Evolutionary conservation across 2,797 vertebrate species (phyloP).

Genomic region (Platalea minor): DNA sequence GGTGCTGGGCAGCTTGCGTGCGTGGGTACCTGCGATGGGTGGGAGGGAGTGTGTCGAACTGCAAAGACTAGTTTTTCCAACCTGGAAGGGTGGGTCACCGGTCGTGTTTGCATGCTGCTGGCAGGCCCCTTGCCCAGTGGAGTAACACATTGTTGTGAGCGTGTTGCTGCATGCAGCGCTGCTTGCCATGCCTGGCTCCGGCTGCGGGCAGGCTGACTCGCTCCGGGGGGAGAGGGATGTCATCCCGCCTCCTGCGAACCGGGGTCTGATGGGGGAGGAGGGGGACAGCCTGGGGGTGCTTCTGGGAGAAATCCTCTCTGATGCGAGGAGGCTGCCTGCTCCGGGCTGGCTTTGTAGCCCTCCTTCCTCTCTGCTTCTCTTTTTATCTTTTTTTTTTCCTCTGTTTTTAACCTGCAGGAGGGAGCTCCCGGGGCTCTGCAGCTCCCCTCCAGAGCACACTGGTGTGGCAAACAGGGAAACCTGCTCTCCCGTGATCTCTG

Average conservation of each 20-base stretch:
- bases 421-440: background rate
- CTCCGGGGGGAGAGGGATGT: background rate
- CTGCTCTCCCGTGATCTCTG: background rate
- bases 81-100: constrained; percentile 10
- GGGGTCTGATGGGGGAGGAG: background rate
- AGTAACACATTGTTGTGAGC: constrained; percentile 35
- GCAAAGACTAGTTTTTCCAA: constrained; percentile 50
- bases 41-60: background rate
- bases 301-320: background rate
- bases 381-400: background rate
- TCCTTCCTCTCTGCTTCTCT: background rate
- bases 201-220: background rate
- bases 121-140: constrained; percentile 57
- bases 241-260: background rate
- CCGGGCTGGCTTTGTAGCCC: background rate
- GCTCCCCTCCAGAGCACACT: background rate
- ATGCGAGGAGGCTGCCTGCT: background rate
- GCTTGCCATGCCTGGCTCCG: background rate
- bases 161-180: constrained; percentile 6
- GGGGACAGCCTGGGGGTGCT: background rate
- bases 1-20: accelerated
- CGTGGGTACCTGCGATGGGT: background rate
- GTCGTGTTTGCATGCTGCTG: constrained; percentile 31
- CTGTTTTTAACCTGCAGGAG: background rate
- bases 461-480: background rate